These are phyloP conservation scores for Sanderia malayensis DNA, from an alignment of 30 jellyfish, hydroid and myxozoan genomes.

Conservation along the genomic window DNA sequence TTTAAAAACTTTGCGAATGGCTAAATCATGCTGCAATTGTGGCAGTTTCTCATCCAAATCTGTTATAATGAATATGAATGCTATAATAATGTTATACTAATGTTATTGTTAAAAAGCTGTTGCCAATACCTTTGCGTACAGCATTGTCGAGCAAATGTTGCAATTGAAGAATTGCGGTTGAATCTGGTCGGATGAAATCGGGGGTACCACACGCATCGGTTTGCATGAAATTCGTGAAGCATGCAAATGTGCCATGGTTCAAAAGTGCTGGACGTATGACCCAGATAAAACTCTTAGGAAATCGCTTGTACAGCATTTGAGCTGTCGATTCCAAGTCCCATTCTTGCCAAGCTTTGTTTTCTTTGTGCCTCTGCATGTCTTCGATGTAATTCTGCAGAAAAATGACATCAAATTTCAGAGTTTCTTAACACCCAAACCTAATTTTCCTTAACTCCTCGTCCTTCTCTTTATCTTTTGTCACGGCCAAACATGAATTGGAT, in stretches of 20 bases:
- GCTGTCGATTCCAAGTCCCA: constrained; percentile 76
- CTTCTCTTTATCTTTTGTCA: too few species aligned
- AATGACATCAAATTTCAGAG: too few species aligned
- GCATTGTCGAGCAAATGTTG: constrained; percentile 39
- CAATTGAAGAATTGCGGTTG: constrained; percentile 62
- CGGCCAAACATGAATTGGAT: too few species aligned
- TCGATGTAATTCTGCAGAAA: constrained; percentile 55
- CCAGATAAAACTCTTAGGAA: constrained; percentile 57
- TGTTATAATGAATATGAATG: too few species aligned
- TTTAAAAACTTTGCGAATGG: too few species aligned
- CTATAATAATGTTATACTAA: too few species aligned
- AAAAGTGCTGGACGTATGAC: constrained; percentile 47
- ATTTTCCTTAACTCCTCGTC: too few species aligned
- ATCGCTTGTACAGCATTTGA: constrained; percentile 38
- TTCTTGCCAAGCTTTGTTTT: constrained; percentile 75
- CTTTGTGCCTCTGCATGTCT: constrained; percentile 70
- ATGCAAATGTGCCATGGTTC: constrained; percentile 71
- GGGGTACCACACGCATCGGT: constrained; percentile 81
- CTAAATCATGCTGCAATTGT: too few species aligned
- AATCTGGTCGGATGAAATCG: constrained; percentile 36
- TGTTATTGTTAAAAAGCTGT: background rate
- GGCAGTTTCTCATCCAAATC: too few species aligned
- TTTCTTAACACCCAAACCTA: too few species aligned
- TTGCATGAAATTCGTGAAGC: constrained; percentile 64
- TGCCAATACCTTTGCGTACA: constrained; percentile 42